Evolutionary conservation across 2,888 invertebrate genomes (phyloP).

Genomic region (Smittia sp.): DNA sequence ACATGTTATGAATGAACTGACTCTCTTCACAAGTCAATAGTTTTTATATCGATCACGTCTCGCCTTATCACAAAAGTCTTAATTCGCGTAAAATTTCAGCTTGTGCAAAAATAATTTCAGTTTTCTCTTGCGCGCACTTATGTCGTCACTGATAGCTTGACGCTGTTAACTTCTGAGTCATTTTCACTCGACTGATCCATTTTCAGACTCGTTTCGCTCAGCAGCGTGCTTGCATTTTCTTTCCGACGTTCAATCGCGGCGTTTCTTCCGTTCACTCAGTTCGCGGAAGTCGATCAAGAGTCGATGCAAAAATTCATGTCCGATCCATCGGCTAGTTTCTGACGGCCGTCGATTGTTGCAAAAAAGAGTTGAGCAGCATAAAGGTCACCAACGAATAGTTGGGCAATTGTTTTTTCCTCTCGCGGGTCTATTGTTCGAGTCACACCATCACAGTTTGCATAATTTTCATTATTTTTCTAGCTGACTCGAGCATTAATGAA

Average conservation of each 20-base stretch:
- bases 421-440: slow-evolving; percentile 5
- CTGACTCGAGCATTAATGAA: slow-evolving; percentile 3
- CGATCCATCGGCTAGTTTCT: slow-evolving; percentile 13
- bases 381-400: slow-evolving; percentile 33
- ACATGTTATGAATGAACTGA: slow-evolving; percentile 38
- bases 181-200: slow-evolving; percentile 27
- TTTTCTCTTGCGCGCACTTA: background rate
- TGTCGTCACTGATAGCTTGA: slow-evolving; percentile 19
- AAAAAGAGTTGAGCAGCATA: slow-evolving; percentile 14
- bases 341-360: background rate
- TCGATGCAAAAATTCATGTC: background rate
- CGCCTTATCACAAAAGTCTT: slow-evolving; percentile 26
- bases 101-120: background rate
- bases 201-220: slow-evolving; percentile 27
- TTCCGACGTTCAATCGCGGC: background rate
- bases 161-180: slow-evolving; percentile 22
- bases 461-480: slow-evolving; percentile 4
- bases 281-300: slow-evolving; percentile 17
- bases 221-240: background rate
- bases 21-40: background rate
- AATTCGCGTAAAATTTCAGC: slow-evolving; percentile 4
- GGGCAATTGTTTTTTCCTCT: slow-evolving; percentile 4
- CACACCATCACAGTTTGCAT: slow-evolving; percentile 33
- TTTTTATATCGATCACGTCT: slow-evolving; percentile 19
- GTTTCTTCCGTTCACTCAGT: background rate